Conservation (phyloP, 1,140 invertebrate species). For the Listronotus oregonensis region DNA sequence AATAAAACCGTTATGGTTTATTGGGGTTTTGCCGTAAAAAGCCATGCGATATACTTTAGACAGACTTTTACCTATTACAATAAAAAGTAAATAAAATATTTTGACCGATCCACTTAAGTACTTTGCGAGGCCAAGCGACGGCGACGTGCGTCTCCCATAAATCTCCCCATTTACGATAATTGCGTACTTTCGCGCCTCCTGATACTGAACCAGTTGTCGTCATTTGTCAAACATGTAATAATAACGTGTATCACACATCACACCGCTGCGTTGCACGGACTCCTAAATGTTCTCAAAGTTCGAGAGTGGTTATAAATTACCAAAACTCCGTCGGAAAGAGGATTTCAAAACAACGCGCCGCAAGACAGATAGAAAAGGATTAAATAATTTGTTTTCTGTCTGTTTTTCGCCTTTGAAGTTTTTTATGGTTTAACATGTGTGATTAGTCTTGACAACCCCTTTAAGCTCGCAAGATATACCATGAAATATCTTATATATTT, state of each 20-base stretch:
- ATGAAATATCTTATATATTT: too few relatives aligned
- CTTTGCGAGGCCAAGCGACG: not conserved
- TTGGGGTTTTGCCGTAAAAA: too few relatives aligned
- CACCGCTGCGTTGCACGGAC: slow-evolving; percentile 4
- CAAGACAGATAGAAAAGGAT: slow-evolving; percentile 27
- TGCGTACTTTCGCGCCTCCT: slow-evolving; percentile 24
- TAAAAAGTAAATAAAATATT: too few relatives aligned
- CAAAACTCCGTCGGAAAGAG: slow-evolving; percentile 30
- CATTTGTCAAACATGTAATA: slow-evolving; percentile 20
- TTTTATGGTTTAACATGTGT: slow-evolving; percentile 22
- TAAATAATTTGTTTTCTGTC: slow-evolving; percentile 38
- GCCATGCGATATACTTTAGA: too few relatives aligned
- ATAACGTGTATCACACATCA: too few relatives aligned
- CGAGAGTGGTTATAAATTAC: slow-evolving; percentile 33
- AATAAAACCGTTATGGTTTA: too few relatives aligned
- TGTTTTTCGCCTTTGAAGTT: slow-evolving; percentile 25
- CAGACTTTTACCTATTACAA: too few relatives aligned
- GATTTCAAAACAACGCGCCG: slow-evolving; percentile 32
- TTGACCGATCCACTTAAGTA: too few relatives aligned
- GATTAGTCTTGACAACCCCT: slow-evolving; percentile 17
- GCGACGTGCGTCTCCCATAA: slow-evolving; percentile 9
- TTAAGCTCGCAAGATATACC: not conserved
- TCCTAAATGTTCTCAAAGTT: slow-evolving; percentile 33
- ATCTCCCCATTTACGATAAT: slow-evolving; percentile 31
- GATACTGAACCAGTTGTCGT: slow-evolving; percentile 14